phyloP scores from a whole-genome alignment of 1,140 invertebrate species.

The Odontomachus brunneus region DNA sequence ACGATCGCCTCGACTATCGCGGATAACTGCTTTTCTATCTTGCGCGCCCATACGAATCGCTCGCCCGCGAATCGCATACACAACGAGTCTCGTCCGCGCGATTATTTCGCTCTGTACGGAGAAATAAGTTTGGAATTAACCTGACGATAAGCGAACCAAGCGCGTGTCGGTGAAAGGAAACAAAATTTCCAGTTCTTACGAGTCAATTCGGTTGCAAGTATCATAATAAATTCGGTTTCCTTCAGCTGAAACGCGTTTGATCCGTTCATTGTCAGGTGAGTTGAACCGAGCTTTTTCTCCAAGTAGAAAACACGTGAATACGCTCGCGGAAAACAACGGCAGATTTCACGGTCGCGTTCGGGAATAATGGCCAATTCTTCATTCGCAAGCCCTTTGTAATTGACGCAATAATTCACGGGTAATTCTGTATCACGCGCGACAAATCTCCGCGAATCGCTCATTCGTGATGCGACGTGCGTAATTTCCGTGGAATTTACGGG shows the following conservation, averaged over 20 bases:
- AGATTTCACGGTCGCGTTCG: not conserved
- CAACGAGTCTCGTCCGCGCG: not conserved
- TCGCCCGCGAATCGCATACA: not conserved
- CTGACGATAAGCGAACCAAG: too few species aligned
- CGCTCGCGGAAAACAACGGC: too few species aligned
- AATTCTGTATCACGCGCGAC: not conserved
- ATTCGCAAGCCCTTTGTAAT: not conserved
- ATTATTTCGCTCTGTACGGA: not conserved
- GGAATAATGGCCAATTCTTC: constrained; percentile 4
- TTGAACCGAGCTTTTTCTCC: too few species aligned
- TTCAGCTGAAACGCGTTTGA: too few species aligned
- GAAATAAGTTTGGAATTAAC: too few species aligned
- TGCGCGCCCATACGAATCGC: constrained; percentile 31
- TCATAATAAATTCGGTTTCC: too few species aligned
- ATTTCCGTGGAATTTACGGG: constrained; percentile 28
- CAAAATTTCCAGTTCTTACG: too few species aligned
- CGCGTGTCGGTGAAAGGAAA: too few species aligned
- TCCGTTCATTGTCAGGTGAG: too few species aligned
- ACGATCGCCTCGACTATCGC: constrained; percentile 63
- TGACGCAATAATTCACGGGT: not conserved
- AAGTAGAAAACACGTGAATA: too few species aligned
- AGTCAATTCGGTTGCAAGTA: too few species aligned
- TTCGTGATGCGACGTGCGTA: not conserved
- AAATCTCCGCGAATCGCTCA: constrained; percentile 21
- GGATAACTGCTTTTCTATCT: constrained; percentile 61